These are phyloP conservation scores for Phymatocera aterrima DNA, from an alignment of 2,888 invertebrate species.

Conservation along the genomic window DNA sequence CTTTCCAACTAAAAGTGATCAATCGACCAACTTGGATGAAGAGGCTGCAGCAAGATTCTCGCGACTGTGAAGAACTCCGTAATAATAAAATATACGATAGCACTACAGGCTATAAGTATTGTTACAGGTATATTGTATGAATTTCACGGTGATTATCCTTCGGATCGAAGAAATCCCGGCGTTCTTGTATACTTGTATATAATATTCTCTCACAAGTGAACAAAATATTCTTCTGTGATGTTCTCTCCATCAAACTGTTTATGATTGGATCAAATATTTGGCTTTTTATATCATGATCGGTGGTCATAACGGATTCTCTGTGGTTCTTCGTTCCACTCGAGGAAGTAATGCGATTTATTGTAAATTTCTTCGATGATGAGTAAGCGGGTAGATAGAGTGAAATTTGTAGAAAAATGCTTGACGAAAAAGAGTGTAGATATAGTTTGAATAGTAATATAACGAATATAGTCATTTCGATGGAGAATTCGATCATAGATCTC, in stretches of 20 bases:
- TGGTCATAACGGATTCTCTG: not conserved
- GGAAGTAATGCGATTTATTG: not conserved
- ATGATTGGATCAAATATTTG: not conserved
- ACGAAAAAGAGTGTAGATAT: not conserved
- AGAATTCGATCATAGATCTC: not conserved
- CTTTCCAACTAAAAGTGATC: too few species aligned
- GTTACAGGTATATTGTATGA: too few species aligned
- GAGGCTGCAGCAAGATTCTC: too few species aligned
- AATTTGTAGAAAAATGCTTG: not conserved
- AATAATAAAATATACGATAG: too few species aligned
- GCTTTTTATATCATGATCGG: not conserved
- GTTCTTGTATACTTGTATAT: too few species aligned
- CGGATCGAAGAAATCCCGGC: too few species aligned
- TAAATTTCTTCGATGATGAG: not conserved
- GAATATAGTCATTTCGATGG: not conserved
- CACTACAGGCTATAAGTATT: too few species aligned
- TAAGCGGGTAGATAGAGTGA: not conserved
- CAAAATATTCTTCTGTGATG: too few species aligned
- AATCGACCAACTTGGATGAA: too few species aligned
- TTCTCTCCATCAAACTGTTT: not conserved
- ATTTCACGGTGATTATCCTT: too few species aligned
- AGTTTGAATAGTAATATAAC: not conserved
- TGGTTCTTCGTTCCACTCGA: not conserved
- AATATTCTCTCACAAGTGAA: too few species aligned
- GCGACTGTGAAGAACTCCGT: too few species aligned